Conservation (phyloP, 2,888 invertebrate species). For the Lydus trimaculatus region DNA sequence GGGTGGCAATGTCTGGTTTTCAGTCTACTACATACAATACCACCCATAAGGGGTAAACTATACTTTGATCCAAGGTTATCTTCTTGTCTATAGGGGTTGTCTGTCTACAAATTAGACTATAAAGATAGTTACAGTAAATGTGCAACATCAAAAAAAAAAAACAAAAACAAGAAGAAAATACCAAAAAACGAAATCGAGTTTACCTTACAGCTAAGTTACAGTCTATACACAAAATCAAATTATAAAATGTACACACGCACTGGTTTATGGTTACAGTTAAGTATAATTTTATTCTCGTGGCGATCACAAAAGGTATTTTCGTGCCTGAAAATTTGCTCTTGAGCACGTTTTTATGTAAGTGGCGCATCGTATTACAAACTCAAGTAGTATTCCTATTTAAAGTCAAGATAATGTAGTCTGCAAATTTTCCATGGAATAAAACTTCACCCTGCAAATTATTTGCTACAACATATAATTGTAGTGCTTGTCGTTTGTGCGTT, state of each 20-base stretch:
- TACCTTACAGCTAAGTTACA: not conserved
- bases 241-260: conserved; percentile 10
- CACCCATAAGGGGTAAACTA: conserved; percentile 2
- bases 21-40: not conserved
- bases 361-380: conserved; percentile 43
- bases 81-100: not conserved
- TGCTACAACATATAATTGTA: not conserved
- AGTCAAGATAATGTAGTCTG: conserved; percentile 25
- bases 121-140: not conserved
- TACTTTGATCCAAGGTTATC: not conserved
- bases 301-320: conserved; percentile 47
- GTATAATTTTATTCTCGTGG: conserved; percentile 22
- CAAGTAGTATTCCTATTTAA: conserved; percentile 21
- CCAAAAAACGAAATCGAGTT: not conserved
- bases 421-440: conserved; percentile 21
- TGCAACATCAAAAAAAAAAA: not conserved
- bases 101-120: not conserved
- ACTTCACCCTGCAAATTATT: not conserved
- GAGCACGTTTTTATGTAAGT: conserved; percentile 47
- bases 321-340: conserved; percentile 48
- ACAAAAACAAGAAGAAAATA: too few relatives aligned
- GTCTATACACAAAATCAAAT: not conserved
- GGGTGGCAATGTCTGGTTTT: not conserved
- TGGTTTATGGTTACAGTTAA: conserved; percentile 26
- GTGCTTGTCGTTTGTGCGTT: not conserved